phyloP scores from a whole-genome alignment of 2,888 invertebrate species.

The Chalcosyrphus nemorum region DNA sequence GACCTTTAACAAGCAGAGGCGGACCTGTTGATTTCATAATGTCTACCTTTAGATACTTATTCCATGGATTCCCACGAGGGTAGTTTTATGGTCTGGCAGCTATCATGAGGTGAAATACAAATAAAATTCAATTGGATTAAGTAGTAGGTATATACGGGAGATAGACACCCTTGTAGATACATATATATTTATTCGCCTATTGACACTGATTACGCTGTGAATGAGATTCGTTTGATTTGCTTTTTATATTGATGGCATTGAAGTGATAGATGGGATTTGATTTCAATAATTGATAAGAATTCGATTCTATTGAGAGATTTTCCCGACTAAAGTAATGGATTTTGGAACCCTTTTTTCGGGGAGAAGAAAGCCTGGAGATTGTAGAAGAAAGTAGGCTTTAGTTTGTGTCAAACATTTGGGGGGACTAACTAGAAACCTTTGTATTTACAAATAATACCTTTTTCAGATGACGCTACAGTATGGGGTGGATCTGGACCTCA shows the following conservation, averaged over 20 bases:
- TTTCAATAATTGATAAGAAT: conserved; percentile 44
- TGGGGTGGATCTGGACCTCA: too few relatives aligned
- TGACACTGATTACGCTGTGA: conserved; percentile 63
- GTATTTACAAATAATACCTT: too few relatives aligned
- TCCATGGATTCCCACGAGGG: conserved; percentile 68
- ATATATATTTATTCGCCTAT: conserved; percentile 54
- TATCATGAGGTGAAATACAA: conserved; percentile 64
- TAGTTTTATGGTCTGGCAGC: conserved; percentile 63
- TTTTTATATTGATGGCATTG: conserved; percentile 41
- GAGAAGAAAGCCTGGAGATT: too few relatives aligned
- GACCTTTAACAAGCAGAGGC: conserved; percentile 60
- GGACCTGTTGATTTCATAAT: conserved; percentile 67
- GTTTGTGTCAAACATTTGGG: too few relatives aligned
- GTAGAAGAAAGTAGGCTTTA: too few relatives aligned
- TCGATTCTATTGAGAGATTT: too few relatives aligned
- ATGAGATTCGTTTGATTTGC: conserved; percentile 45
- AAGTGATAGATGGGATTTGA: conserved; percentile 46
- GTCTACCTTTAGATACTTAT: conserved; percentile 48
- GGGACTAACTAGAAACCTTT: too few relatives aligned
- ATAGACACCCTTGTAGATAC: conserved; percentile 20
- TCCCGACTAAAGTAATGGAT: too few relatives aligned
- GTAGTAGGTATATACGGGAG: conserved; percentile 22
- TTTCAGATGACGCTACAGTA: too few relatives aligned
- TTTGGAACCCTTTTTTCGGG: too few relatives aligned
- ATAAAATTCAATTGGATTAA: conserved; percentile 73